Percentiles rank a stretch among this genome's conserved stretches.
phyloP scores from a whole-genome alignment of 2,113 vertebrate species.

The Mirounga angustirostris region DNA sequence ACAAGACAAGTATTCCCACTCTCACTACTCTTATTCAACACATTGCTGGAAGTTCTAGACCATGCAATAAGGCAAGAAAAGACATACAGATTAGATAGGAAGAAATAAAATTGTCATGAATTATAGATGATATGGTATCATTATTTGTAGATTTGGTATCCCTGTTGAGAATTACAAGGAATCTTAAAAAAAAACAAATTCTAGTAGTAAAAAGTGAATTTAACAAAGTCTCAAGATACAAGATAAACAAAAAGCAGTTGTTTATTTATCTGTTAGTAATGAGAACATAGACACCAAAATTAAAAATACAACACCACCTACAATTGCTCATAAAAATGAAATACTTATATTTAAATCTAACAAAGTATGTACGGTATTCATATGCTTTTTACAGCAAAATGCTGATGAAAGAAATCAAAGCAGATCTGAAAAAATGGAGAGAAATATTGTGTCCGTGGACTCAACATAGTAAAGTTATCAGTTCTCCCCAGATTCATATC shows the following conservation, averaged over 20 bases:
- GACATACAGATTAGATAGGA: neutral
- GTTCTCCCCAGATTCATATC: neutral
- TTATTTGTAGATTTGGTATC: neutral
- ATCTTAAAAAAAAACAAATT: neutral
- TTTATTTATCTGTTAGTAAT: neutral
- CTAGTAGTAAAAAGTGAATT: neutral
- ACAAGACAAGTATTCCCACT: neutral
- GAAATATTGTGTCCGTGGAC: neutral
- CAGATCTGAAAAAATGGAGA: neutral
- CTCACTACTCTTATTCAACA: neutral
- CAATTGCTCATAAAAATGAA: neutral
- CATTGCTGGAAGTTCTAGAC: neutral
- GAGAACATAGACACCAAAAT: neutral
- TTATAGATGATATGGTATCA: neutral
- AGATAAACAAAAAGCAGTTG: neutral
- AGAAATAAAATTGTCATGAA: neutral
- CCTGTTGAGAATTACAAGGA: neutral
- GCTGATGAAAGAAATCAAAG: neutral
- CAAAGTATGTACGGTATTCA: neutral
- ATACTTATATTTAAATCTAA: neutral
- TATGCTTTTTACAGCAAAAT: neutral
- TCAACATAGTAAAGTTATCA: neutral
- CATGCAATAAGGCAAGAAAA: neutral
- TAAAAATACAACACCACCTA: neutral
- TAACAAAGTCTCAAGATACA: neutral